phyloP scores from a whole-genome alignment of 2,797 vertebrate genomes.

The Brotula barbata region DNA sequence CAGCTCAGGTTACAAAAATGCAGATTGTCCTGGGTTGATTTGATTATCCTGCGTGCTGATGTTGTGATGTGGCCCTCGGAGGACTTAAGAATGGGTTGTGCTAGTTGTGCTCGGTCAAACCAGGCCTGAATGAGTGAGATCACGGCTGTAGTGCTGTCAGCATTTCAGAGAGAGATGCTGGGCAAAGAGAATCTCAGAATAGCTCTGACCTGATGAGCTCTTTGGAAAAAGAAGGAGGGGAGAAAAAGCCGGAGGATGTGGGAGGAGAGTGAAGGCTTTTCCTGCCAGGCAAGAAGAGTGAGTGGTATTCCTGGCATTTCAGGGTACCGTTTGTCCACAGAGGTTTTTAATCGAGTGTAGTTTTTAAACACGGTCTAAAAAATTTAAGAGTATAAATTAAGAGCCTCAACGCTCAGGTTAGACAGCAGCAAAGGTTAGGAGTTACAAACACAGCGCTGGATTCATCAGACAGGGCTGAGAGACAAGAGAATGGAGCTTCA shows the following conservation, averaged over 20 bases:
- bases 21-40: slow-evolving; percentile 42
- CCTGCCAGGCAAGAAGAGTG: not conserved
- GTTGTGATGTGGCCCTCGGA: slow-evolving; percentile 8
- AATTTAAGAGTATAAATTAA: slow-evolving; percentile 5
- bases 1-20: slow-evolving; percentile 63
- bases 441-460: slow-evolving; percentile 18
- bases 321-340: slow-evolving; percentile 36
- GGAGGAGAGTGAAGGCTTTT: slow-evolving; percentile 16
- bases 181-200: slow-evolving; percentile 4
- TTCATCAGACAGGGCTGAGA: slow-evolving; percentile 7
- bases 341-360: slow-evolving; percentile 23
- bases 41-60: slow-evolving; percentile 1
- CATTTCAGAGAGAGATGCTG: slow-evolving; percentile 8
- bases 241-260: not conserved
- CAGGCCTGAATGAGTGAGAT: slow-evolving; percentile 35
- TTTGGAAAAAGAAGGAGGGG: slow-evolving; percentile 1
- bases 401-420: not conserved
- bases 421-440: slow-evolving; percentile 16
- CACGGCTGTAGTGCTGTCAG: slow-evolving; percentile 47
- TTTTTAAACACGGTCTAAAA: slow-evolving; percentile 2
- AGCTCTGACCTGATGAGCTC: slow-evolving; percentile 20
- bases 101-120: slow-evolving; percentile 1
- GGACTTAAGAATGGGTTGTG: slow-evolving; percentile 19
- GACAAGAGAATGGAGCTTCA: not conserved
- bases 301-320: slow-evolving; percentile 57